Evolutionary conservation across 2,888 invertebrate genomes (phyloP).

Genomic region (Saturnia pavonia): DNA sequence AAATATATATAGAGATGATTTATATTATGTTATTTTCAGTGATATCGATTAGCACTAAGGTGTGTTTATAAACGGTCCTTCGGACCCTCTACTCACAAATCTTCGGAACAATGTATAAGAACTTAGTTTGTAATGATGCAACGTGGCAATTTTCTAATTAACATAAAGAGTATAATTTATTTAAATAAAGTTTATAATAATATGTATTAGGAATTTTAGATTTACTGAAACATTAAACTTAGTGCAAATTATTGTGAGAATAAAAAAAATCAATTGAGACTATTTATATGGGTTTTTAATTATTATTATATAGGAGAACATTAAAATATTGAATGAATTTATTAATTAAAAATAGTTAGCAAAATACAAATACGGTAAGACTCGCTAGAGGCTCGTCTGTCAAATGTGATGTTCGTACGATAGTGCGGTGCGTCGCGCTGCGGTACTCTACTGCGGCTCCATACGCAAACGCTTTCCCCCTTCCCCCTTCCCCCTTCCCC

Average conservation of each 20-base stretch:
- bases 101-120: constrained; percentile 79
- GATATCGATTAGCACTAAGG: constrained; percentile 73
- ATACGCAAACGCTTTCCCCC: background rate
- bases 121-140: constrained; percentile 80
- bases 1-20: constrained; percentile 78
- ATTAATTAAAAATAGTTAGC: constrained; percentile 82
- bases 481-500: constrained; percentile 20
- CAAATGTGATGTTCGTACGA: constrained; percentile 56
- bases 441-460: constrained; percentile 30
- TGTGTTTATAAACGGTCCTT: constrained; percentile 37
- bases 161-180: constrained; percentile 79
- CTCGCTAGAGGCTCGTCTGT: constrained; percentile 79
- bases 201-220: constrained; percentile 82
- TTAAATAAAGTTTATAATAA: constrained; percentile 69
- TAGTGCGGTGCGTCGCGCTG: constrained; percentile 36
- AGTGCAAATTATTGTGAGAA: constrained; percentile 79
- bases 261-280: constrained; percentile 76
- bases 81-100: constrained; percentile 59
- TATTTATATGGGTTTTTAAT: constrained; percentile 82
- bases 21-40: constrained; percentile 79
- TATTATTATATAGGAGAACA: constrained; percentile 78
- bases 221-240: constrained; percentile 79
- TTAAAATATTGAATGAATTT: constrained; percentile 82
- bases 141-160: constrained; percentile 79
- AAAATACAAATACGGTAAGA: constrained; percentile 81